Conservation (phyloP, 30 jellyfish, hydroid and myxozoan genomes). For the Chrysaora quinquecirrha region DNA sequence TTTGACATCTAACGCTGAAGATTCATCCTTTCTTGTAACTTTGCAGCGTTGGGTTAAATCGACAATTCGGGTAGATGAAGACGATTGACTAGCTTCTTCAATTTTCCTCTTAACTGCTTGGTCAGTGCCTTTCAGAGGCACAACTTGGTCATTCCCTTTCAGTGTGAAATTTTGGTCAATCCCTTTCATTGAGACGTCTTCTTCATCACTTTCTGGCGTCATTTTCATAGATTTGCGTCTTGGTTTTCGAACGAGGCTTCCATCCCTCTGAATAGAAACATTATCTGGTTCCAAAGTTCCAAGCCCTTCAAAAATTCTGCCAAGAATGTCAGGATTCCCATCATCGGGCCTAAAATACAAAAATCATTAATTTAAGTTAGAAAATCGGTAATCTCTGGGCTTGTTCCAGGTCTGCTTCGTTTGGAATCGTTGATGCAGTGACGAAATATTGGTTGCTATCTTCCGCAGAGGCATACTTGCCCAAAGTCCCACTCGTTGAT, state of each 20-base stretch:
- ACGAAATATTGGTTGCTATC: too few species aligned
- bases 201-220: slow-evolving; percentile 27
- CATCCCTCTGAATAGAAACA: slow-evolving; percentile 65
- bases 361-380: neutral
- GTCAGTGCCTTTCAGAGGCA: neutral
- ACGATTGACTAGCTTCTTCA: neutral
- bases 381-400: too few species aligned
- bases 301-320: slow-evolving; percentile 70
- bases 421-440: too few species aligned
- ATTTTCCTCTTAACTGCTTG: too few species aligned
- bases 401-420: too few species aligned
- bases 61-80: neutral
- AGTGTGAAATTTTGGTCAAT: neutral
- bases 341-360: slow-evolving; percentile 19
- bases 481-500: too few species aligned
- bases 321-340: slow-evolving; percentile 55
- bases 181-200: neutral
- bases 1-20: neutral
- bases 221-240: neutral
- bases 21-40: neutral
- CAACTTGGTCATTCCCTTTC: neutral
- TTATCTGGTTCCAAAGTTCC: slow-evolving; percentile 74
- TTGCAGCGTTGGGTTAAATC: too few species aligned
- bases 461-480: too few species aligned
- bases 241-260: slow-evolving; percentile 46